Base-by-base conservation (phyloP, 1,140 invertebrate genomes). In the Zophobas atratus region DNA sequence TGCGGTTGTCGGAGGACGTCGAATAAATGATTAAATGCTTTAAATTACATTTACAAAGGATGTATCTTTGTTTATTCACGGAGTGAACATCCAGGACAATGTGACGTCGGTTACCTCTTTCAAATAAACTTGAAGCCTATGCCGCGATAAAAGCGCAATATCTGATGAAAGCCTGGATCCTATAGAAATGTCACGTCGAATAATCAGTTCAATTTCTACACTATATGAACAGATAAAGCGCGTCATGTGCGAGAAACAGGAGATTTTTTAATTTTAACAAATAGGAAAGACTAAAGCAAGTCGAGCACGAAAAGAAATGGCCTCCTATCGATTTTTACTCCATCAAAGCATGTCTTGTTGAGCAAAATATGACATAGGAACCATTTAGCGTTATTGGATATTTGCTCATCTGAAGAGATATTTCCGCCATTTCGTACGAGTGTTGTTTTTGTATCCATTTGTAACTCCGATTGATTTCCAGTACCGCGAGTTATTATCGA, bases 391-490 rank as follows among this genome's bases (percentile, higher is more conserved):
- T 67, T 67, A 67, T 67, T 67, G 60, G 60, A 67, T 67, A 67
- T 67, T 67, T 67, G 60, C 43, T 67, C 60, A 67, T 67, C 60
- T 67, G 60, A 67, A 67, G 60, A 67, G 60, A 67, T 67, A 67
- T 67, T 67, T 67, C 60, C 60, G 60, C 35, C 8, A 57, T 57
- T 57, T 57, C 55, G 39, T 33, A 39, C 8, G 38, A 57, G 33
- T 34, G 55, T 57, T 57, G 55, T 67, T 67, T 67, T 67, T 63
- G 57, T 63, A 41, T 39, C 57, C 36, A 63, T 63, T 63, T 67
- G 60, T 67, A 67, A 43, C 60, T 2, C 5, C 38, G 60, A 67
- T 67, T 67, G 60, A 43, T 67, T 67, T 67, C 39, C 60, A 67
- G 36, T 38, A 51, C 49, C 49, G 6, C 2, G n/a, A 63, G 57